Percentiles rank a stretch among this genome's conserved stretches.
Evolutionary conservation across 2,888 invertebrate species (phyloP).

Genomic region (Tipula vernalis): DNA sequence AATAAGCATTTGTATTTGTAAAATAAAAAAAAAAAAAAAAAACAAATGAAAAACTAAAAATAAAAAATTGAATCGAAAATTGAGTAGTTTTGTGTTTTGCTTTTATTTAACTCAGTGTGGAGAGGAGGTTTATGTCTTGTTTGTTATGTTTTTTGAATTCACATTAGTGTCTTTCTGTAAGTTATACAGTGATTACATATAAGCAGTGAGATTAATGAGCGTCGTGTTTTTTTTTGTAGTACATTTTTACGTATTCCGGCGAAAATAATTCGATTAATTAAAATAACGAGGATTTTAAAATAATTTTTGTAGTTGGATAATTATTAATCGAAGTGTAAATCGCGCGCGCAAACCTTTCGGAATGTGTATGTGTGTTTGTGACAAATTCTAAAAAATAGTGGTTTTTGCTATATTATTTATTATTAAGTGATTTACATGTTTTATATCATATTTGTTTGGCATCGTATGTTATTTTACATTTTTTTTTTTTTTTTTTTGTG

Average conservation of each 20-base stretch:
- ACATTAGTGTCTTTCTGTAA: constrained; percentile 4
- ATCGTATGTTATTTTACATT: neutral
- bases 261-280: neutral
- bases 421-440: neutral
- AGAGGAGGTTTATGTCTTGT: neutral
- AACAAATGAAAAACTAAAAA: neutral
- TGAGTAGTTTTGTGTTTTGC: neutral
- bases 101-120: neutral
- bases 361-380: neutral
- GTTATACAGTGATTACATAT: neutral
- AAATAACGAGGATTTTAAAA: neutral
- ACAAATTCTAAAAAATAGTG: neutral
- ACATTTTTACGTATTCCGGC: neutral
- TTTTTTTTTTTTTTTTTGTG: neutral
- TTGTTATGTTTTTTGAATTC: neutral
- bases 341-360: neutral
- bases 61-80: neutral
- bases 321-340: neutral
- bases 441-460: neutral
- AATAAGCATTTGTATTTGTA: neutral
- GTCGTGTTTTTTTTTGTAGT: neutral
- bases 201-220: neutral
- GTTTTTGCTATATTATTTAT: neutral
- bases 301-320: neutral
- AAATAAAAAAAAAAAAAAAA: neutral